A percentile compares a stretch with the other conserved stretches of the same genome.
phyloP scores from a whole-genome alignment of 2,113 vertebrate genomes.

The Promerops cafer region DNA sequence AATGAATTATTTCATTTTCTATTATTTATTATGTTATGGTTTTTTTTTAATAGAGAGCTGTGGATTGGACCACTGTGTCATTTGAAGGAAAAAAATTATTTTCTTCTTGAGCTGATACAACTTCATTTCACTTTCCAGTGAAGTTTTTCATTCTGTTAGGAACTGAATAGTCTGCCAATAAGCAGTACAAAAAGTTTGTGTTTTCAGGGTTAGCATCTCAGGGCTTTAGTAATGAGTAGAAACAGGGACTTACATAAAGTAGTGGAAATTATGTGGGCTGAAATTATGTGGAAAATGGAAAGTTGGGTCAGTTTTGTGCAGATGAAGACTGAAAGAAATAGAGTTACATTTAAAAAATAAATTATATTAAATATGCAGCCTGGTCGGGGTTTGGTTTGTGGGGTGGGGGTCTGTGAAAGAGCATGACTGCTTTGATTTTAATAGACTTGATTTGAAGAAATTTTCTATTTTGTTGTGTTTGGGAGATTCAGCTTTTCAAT shows the following conservation, averaged over 20 bases:
- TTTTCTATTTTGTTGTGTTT: background rate
- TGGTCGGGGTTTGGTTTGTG: background rate
- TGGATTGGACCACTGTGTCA: fast-evolving
- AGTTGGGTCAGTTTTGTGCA: background rate
- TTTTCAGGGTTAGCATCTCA: background rate
- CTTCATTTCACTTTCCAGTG: background rate
- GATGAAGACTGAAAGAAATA: background rate
- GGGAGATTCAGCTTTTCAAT: background rate
- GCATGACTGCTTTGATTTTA: background rate
- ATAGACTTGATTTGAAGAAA: background rate
- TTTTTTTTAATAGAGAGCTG: background rate
- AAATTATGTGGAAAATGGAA: background rate
- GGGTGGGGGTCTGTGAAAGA: background rate
- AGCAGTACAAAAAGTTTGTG: background rate
- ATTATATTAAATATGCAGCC: background rate
- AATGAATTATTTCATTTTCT: background rate
- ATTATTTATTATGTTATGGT: background rate
- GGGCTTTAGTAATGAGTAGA: background rate
- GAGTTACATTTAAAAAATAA: background rate
- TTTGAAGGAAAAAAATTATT: background rate
- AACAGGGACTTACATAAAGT: background rate
- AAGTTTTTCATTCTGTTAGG: background rate
- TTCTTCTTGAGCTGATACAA: background rate
- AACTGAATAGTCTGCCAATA: background rate
- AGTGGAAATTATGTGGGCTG: background rate